Evolutionary conservation across 1,140 invertebrate species (phyloP).

Genomic region (Drosophila tristis): DNA sequence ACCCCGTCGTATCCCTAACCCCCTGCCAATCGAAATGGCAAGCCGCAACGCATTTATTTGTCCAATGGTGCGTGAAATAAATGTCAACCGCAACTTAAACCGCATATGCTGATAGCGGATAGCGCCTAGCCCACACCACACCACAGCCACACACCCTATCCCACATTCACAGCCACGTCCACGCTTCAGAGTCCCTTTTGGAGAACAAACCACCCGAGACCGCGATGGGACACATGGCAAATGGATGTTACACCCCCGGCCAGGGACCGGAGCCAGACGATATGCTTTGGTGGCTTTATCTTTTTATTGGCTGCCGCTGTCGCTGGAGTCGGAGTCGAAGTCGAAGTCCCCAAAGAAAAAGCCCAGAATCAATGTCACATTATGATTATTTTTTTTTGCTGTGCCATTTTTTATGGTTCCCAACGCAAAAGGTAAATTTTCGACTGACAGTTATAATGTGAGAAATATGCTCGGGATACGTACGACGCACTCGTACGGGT

Average conservation of each 20-base stretch:
- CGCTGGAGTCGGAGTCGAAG: constrained; percentile 2
- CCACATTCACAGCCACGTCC: background rate
- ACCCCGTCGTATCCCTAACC: background rate
- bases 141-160: background rate
- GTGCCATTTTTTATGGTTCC: constrained; percentile 50
- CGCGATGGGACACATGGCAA: constrained; percentile 49
- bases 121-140: constrained; percentile 34
- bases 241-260: constrained; percentile 31
- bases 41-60: constrained; percentile 79
- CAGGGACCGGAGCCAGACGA: constrained; percentile 18
- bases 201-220: constrained; percentile 53
- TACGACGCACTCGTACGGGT: no score
- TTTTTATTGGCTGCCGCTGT: constrained; percentile 72
- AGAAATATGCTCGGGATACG: constrained; percentile 52
- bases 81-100: constrained; percentile 82
- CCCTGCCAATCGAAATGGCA: constrained; percentile 54
- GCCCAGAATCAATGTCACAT: constrained; percentile 52
- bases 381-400: constrained; percentile 44
- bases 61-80: constrained; percentile 79
- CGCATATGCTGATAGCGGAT: constrained; percentile 81
- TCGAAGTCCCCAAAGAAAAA: constrained; percentile 30
- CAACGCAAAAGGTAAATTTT: constrained; percentile 52
- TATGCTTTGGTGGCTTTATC: constrained; percentile 62
- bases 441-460: constrained; percentile 61
- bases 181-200: constrained; percentile 2